A percentile compares a stretch with the other conserved stretches of the same genome.
These are phyloP conservation scores for Trimorus sp. DNA, from an alignment of 2,888 invertebrate species.

Conservation along the genomic window DNA sequence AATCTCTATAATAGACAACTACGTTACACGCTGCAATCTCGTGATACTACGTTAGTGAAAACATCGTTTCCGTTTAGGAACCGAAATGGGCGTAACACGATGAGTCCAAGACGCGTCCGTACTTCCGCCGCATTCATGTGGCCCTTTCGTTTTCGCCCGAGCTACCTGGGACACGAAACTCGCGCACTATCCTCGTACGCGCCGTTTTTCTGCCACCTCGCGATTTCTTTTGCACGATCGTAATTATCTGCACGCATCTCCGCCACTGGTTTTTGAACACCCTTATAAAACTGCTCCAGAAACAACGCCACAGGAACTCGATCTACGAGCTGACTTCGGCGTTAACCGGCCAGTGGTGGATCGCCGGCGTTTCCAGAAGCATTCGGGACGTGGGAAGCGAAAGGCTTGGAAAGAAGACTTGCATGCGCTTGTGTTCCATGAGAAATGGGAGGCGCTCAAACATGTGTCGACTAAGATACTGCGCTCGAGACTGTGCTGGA, in stretches of 20 bases:
- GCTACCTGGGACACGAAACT: constrained; percentile 44
- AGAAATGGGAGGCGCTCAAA: constrained; percentile 66
- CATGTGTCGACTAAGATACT: constrained; percentile 62
- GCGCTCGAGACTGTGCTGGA: constrained; percentile 34
- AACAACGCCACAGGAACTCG: constrained; percentile 60
- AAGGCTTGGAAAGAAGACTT: constrained; percentile 62
- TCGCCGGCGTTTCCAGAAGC: constrained; percentile 72
- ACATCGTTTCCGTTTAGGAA: constrained; percentile 70
- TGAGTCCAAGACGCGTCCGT: constrained; percentile 57
- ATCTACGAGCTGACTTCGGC: constrained; percentile 56
- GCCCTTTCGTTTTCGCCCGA: constrained; percentile 57
- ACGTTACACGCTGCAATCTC: background rate
- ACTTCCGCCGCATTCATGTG: constrained; percentile 68
- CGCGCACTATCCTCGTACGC: background rate
- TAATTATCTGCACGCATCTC: constrained; percentile 73
- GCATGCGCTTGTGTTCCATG: constrained; percentile 66
- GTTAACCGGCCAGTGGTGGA: constrained; percentile 62
- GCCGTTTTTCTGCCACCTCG: constrained; percentile 44
- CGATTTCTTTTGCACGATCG: constrained; percentile 63
- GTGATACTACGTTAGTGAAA: constrained; percentile 70
- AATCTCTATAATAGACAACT: too few relatives aligned
- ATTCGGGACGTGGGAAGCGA: constrained; percentile 78
- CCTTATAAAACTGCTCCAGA: constrained; percentile 55
- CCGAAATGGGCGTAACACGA: constrained; percentile 64
- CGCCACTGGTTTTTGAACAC: constrained; percentile 56